These are phyloP conservation scores for Syngnathus scovelli DNA, from an alignment of 2,113 vertebrate species.

Conservation along the genomic window DNA sequence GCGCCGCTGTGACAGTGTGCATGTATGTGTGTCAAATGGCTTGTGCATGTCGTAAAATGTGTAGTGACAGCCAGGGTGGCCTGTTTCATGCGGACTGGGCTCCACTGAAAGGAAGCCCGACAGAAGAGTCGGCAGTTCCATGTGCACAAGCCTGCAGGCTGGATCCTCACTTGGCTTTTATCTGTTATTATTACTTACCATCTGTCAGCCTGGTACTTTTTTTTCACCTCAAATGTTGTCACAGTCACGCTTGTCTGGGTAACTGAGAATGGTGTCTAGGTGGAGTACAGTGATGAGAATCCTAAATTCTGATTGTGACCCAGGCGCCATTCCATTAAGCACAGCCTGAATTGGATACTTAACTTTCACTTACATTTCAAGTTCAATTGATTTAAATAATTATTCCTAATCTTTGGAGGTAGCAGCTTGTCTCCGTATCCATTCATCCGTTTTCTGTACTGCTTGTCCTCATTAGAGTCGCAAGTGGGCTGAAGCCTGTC, in stretches of 20 bases:
- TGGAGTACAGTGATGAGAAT: neutral
- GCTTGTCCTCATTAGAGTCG: no score
- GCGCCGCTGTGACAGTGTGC: neutral
- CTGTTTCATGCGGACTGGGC: conserved; percentile 14
- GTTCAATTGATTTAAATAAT: no score
- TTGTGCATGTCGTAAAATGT: conserved; percentile 26
- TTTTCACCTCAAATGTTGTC: neutral
- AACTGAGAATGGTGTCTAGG: neutral
- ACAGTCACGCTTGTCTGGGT: neutral
- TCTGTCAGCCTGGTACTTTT: neutral
- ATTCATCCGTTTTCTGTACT: no score
- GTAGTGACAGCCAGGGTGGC: conserved; percentile 43
- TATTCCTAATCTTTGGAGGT: no score
- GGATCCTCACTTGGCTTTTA: neutral
- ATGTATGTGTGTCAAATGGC: neutral
- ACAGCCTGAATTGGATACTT: no score
- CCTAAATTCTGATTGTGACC: no score
- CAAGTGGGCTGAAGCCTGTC: no score
- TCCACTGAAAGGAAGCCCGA: conserved; percentile 14
- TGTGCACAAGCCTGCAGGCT: neutral
- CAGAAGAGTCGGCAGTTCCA: neutral
- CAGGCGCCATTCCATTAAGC: no score
- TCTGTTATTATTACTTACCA: neutral
- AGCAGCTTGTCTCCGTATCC: no score
- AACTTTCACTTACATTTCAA: no score